Evolutionary conservation across 2,797 vertebrate genomes (phyloP).

Genomic region (Echeneis naucrates): DNA sequence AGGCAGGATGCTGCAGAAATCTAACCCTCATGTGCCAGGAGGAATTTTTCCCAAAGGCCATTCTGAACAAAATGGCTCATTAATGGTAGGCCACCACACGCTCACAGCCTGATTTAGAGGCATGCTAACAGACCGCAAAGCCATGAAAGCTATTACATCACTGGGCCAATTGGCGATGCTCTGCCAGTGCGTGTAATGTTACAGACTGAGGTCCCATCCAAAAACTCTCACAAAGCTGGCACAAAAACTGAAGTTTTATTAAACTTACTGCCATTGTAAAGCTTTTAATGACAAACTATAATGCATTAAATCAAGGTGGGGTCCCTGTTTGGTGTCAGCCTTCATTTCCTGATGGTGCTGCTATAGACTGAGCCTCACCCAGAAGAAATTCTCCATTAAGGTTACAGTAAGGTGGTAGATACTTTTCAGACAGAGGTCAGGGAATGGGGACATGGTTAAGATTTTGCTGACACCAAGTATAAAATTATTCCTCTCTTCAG

Average conservation of each 20-base stretch:
- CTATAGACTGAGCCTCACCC: constrained; percentile 9
- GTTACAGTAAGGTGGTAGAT: constrained; percentile 26
- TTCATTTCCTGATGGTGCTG: constrained; percentile 56
- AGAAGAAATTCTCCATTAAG: constrained; percentile 23
- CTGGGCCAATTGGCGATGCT: constrained; percentile 35
- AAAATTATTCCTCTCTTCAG: constrained; percentile 25
- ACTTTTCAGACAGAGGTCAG: constrained; percentile 30
- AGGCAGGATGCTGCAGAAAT: constrained; percentile 45
- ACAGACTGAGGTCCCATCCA: constrained; percentile 23
- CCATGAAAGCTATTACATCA: constrained; percentile 62
- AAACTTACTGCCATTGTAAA: constrained; percentile 26
- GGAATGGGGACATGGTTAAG: constrained; percentile 25
- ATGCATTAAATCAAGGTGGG: constrained; percentile 49
- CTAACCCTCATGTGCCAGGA: constrained; percentile 54
- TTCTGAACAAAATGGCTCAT: constrained; percentile 65
- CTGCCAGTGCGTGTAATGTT: constrained; percentile 51
- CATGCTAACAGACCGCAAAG: constrained; percentile 60
- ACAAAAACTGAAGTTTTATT: constrained; percentile 17
- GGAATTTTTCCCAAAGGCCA: constrained; percentile 61
- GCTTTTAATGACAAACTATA: constrained; percentile 32
- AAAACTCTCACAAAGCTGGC: constrained; percentile 25
- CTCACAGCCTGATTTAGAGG: constrained; percentile 70
- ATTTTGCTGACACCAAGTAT: constrained; percentile 33
- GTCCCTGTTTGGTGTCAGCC: constrained; percentile 42
- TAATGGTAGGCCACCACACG: constrained; percentile 65